Base-by-base conservation (phyloP, 92 coral and sea anemone species). In the Palythoa grandiflora region DNA sequence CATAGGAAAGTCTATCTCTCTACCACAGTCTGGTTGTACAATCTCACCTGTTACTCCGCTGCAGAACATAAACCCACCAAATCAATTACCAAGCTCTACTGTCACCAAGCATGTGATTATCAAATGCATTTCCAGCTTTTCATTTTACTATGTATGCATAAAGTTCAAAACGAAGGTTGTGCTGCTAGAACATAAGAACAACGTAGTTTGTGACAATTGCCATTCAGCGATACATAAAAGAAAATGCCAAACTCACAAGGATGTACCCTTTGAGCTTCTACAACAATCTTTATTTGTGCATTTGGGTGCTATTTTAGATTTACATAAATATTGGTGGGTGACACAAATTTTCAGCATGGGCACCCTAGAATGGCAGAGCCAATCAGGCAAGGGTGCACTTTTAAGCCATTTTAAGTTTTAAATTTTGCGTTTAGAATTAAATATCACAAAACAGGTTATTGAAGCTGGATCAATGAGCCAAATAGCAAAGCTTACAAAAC, bases 151-250 rank as follows among this genome's bases (percentile, higher is more conserved):
- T 75, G 83, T 78, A 78, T 68, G 87, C 66, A 16, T 84, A 16
- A 84, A 84, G 79, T 84, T 78, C 87, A 84, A 66, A 71, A 84
- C 71, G 79, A 84, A 48, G 77, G 78, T 84, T 66, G 87, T 71
- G 51, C 51, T 84, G 87, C 65, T 79, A 84, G 87, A 70, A 68
- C 78, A 65, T 48, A 84, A 84, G 55, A 71, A 84, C 79, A 84
- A 71, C 35, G 77, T 84, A 44, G 66, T 17, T 84, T 84, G 88
- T 70, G 71, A 71, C 79, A 70, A 39, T 52, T 71, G 79, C 52
- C 79, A 84, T 84, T 71, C 88, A 51, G 71, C 79, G 47, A 84
- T 70, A 79, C 88, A 84, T 70, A 73, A 50, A 79, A 79, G 17
- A 83, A 84, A 73, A 60, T 71, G 71, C 80, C 37, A 84, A 84